phyloP scores from a whole-genome alignment of 2,888 invertebrate genomes.

The Erpobdella octoculata region DNA sequence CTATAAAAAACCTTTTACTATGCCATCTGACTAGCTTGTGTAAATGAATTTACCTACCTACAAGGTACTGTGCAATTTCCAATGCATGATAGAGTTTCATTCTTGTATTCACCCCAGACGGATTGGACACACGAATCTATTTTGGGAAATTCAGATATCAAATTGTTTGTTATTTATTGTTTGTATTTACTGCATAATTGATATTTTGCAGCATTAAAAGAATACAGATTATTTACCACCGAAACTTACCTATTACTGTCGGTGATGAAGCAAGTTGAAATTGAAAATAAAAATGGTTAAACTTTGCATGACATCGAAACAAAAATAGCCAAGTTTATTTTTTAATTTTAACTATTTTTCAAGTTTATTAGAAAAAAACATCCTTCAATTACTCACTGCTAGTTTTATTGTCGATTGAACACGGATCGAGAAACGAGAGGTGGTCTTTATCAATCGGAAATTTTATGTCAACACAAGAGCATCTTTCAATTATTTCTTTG shows the following conservation, averaged over 20 bases:
- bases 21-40: neutral
- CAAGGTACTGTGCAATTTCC: conserved; percentile 18
- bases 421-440: neutral
- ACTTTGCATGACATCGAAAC: too few species aligned
- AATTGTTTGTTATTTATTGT: too few species aligned
- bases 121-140: neutral
- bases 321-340: too few species aligned
- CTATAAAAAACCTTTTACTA: neutral
- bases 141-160: neutral
- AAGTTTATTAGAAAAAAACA: too few species aligned
- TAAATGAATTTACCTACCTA: neutral
- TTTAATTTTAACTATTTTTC: too few species aligned
- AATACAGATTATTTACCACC: too few species aligned
- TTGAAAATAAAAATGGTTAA: too few species aligned
- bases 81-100: conserved; percentile 12
- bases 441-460: conserved; percentile 10
- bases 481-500: conserved; percentile 13
- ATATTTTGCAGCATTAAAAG: too few species aligned
- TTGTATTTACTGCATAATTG: too few species aligned
- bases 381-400: neutral
- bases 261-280: too few species aligned
- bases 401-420: conserved; percentile 13
- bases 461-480: conserved; percentile 16
- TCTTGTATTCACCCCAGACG: conserved; percentile 11
- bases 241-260: too few species aligned